Conservation (phyloP, 2,113 vertebrate species). For the Myxocyprinus asiaticus region DNA sequence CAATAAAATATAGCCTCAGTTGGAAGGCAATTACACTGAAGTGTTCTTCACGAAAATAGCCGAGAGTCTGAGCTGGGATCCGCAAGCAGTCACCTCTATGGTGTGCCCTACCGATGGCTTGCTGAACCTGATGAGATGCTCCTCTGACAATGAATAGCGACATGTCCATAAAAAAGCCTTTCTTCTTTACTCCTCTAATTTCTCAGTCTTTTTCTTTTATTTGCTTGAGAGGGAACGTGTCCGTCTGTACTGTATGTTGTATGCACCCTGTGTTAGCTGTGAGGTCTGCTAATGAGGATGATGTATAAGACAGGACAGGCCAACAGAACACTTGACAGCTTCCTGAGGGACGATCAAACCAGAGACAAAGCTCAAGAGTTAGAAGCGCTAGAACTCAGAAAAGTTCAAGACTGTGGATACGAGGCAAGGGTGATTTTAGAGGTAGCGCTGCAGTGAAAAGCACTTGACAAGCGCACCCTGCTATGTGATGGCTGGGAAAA, state of each 20-base stretch:
- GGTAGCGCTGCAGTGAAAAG: slow-evolving; percentile 43
- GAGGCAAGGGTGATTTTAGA: slow-evolving; percentile 14
- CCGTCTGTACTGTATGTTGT: slow-evolving; percentile 55
- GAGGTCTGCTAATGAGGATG: slow-evolving; percentile 65
- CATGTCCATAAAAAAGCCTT: neutral
- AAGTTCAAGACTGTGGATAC: neutral
- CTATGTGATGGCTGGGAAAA: slow-evolving; percentile 7
- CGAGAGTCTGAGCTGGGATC: slow-evolving; percentile 25
- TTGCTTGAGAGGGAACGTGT: slow-evolving; percentile 19
- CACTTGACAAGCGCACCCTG: slow-evolving; percentile 29
- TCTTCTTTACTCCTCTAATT: neutral
- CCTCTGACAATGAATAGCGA: slow-evolving; percentile 13
- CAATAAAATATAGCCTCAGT: slow-evolving; percentile 37
- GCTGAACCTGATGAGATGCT: slow-evolving; percentile 16
- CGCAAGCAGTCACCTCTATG: slow-evolving; percentile 31
- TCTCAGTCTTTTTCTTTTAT: neutral
- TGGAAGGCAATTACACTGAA: slow-evolving; percentile 44
- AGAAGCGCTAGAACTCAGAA: no score
- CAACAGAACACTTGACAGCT: slow-evolving; percentile 19
- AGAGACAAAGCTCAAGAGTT: neutral
- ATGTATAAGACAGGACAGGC: slow-evolving; percentile 61
- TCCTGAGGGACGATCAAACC: neutral
- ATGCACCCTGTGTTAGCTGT: slow-evolving; percentile 49
- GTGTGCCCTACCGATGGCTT: slow-evolving; percentile 34
- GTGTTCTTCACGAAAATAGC: slow-evolving; percentile 43